Conservation (phyloP, 2,113 vertebrate genomes). For the Dicerorhinus sumatrensis region DNA sequence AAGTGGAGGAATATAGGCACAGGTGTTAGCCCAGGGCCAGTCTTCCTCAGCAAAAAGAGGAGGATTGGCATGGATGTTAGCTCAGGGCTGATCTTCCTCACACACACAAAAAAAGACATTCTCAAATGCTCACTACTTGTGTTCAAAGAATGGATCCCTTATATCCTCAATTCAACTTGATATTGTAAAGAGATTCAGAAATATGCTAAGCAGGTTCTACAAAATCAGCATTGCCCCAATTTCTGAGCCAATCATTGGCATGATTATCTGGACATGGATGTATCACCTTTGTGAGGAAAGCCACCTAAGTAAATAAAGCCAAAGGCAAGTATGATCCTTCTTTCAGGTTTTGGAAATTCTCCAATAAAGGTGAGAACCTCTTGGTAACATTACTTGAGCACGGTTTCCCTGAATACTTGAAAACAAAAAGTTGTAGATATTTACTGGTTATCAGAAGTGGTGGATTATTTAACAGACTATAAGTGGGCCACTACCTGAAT, state of each 20-base stretch:
- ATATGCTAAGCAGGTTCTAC: slow-evolving; percentile 78
- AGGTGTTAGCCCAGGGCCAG: no score
- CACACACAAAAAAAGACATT: neutral
- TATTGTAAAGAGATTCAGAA: slow-evolving; percentile 85
- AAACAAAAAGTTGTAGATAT: slow-evolving; percentile 85
- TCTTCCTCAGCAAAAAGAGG: no score
- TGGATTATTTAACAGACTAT: slow-evolving; percentile 89
- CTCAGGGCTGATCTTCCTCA: no score
- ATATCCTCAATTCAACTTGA: neutral
- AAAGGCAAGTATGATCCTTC: slow-evolving; percentile 88
- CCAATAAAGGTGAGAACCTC: slow-evolving; percentile 81
- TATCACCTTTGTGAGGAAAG: slow-evolving; percentile 86
- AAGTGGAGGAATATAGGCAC: no score
- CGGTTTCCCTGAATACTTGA: slow-evolving; percentile 65
- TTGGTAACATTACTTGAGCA: slow-evolving; percentile 85
- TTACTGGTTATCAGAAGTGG: slow-evolving; percentile 93
- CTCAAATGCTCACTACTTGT: neutral
- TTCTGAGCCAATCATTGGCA: slow-evolving; percentile 82
- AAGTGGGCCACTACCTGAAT: slow-evolving; percentile 87
- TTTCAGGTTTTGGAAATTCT: slow-evolving; percentile 89
- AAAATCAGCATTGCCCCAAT: slow-evolving; percentile 82
- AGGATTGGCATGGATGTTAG: no score
- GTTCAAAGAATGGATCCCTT: neutral
- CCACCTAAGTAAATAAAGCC: slow-evolving; percentile 70
- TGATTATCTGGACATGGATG: slow-evolving; percentile 67